phyloP scores from a whole-genome alignment of 2,113 vertebrate genomes.

The Steatornis caripensis region DNA sequence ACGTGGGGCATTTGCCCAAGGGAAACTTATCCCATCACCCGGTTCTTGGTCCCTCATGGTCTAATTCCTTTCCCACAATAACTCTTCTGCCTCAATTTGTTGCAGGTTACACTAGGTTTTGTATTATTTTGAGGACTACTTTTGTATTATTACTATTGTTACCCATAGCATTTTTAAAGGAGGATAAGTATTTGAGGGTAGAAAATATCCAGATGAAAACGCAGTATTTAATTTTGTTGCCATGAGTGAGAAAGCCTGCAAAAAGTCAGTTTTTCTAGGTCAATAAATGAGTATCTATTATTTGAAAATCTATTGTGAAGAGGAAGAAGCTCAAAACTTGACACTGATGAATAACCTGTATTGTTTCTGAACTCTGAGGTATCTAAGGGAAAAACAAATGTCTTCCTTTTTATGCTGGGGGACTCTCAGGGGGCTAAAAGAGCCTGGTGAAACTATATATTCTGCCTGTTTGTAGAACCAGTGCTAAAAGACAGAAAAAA shows the following conservation, averaged over 20 bases:
- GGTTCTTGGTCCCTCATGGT: neutral
- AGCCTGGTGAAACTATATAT: neutral
- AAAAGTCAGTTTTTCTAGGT: slow-evolving; percentile 13
- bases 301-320: neutral
- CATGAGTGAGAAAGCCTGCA: neutral
- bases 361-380: neutral
- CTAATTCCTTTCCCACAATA: neutral
- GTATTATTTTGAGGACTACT: neutral
- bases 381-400: neutral
- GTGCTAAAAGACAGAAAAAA: neutral
- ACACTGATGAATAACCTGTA: neutral
- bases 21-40: neutral
- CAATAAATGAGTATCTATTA: slow-evolving; percentile 31
- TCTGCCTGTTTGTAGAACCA: neutral
- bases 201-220: neutral
- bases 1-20: neutral
- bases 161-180: neutral
- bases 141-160: neutral
- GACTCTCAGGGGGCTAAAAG: neutral
- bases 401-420: neutral
- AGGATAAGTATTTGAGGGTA: neutral
- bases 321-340: neutral
- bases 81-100: neutral
- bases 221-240: neutral
- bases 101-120: neutral